Evolutionary conservation across 1,140 invertebrate genomes (phyloP).

Genomic region (Berghia stephanieae): DNA sequence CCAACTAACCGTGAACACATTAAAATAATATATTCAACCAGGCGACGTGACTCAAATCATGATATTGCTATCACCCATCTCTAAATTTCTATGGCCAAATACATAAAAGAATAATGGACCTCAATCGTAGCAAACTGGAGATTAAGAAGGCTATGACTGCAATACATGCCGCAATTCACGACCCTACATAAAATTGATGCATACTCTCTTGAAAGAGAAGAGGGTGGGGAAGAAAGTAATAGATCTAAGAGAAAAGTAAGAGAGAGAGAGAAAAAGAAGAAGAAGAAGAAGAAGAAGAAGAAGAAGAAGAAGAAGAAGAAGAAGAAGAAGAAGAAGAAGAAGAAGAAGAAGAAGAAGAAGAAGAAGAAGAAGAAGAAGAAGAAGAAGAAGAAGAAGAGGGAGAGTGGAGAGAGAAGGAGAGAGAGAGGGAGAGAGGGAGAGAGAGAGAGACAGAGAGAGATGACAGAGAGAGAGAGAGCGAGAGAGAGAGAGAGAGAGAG

Average conservation of each 20-base stretch:
- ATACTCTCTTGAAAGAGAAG: conserved; percentile 2
- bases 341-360: neutral
- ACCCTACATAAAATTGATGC: no score
- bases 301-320: neutral
- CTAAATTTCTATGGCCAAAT: no score
- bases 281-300: neutral
- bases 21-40: no score
- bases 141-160: no score
- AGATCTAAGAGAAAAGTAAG: neutral
- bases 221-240: neutral
- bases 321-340: neutral
- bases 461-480: conserved; percentile 1
- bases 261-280: conserved; percentile 23
- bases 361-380: neutral
- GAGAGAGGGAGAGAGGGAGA: conserved; percentile 26
- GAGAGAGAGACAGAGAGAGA: neutral
- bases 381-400: neutral
- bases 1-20: no score
- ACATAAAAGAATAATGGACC: no score
- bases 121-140: no score
- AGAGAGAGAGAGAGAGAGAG: conserved; percentile 15
- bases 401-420: conserved; percentile 9
- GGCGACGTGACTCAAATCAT: no score
- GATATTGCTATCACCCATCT: no score
- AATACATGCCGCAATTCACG: no score